phyloP scores from a whole-genome alignment of 2,113 vertebrate species.

The Heterotilapia buettikoferi region DNA sequence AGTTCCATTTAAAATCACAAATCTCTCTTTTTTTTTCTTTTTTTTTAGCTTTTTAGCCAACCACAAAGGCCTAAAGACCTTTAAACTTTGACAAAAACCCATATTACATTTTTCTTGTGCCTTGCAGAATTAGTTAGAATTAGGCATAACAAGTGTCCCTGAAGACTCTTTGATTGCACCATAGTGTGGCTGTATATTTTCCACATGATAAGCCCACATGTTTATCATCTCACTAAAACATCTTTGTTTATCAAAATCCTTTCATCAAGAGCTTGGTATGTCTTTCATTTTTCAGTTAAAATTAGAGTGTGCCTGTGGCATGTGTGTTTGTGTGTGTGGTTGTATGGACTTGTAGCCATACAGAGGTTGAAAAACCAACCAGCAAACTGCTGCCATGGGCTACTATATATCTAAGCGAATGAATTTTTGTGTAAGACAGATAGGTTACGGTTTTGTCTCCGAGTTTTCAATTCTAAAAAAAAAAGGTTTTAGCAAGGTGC shows the following conservation, averaged over 20 bases:
- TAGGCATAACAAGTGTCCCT: neutral
- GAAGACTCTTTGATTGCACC: neutral
- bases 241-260: constrained; percentile 32
- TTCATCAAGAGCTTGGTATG: constrained; percentile 21
- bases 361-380: constrained; percentile 8
- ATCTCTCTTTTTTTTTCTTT: neutral
- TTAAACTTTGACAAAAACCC: neutral
- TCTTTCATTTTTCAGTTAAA: neutral
- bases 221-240: constrained; percentile 19
- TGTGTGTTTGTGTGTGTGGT: neutral
- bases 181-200: neutral
- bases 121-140: neutral
- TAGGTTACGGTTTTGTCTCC: neutral
- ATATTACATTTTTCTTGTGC: neutral
- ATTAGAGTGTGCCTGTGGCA: neutral
- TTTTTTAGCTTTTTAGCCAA: neutral
- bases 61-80: neutral
- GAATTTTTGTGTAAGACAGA: neutral
- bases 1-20: neutral
- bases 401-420: neutral
- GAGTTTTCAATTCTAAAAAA: neutral
- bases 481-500: neutral
- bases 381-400: constrained; percentile 18
- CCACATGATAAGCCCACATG: constrained; percentile 1
- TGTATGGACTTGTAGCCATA: neutral